Conservation (phyloP, 2,113 vertebrate species). For the Gallinago undulata region DNA sequence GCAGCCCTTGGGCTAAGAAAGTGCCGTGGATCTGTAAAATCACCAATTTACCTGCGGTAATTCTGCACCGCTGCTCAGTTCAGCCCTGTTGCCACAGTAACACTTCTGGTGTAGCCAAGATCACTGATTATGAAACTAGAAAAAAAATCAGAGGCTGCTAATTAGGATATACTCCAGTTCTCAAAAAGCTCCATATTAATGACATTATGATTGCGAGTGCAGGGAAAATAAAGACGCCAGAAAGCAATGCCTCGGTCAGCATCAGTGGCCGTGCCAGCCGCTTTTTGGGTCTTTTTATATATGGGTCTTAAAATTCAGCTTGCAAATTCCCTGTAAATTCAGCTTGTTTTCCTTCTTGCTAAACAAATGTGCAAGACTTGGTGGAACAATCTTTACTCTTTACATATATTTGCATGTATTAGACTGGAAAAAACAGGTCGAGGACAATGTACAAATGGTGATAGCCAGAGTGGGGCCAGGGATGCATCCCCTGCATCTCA, state of each 20-base stretch:
- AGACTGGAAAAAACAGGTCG: background rate
- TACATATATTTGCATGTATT: conserved; percentile 58
- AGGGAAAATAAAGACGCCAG: background rate
- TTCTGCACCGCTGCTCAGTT: conserved; percentile 12
- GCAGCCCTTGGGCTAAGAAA: conserved; percentile 16
- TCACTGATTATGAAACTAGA: conserved; percentile 56
- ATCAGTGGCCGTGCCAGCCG: background rate
- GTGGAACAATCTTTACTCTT: conserved; percentile 18
- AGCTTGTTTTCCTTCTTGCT: background rate
- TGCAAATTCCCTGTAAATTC: background rate
- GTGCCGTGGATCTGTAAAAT: background rate
- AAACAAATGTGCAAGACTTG: conserved; percentile 1
- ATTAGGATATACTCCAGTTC: conserved; percentile 36
- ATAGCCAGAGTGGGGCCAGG: background rate
- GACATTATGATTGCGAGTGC: background rate
- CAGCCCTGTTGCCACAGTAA: conserved; percentile 68
- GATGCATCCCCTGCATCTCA: background rate
- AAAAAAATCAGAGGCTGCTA: conserved; percentile 44
- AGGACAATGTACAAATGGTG: background rate
- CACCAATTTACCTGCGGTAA: conserved; percentile 19
- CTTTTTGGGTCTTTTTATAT: background rate
- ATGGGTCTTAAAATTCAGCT: background rate
- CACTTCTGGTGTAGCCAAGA: conserved; percentile 53
- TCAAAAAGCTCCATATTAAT: conserved; percentile 32
- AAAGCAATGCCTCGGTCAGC: background rate